Conservation (phyloP, 2,888 invertebrate species). For the Dicycla oo region DNA sequence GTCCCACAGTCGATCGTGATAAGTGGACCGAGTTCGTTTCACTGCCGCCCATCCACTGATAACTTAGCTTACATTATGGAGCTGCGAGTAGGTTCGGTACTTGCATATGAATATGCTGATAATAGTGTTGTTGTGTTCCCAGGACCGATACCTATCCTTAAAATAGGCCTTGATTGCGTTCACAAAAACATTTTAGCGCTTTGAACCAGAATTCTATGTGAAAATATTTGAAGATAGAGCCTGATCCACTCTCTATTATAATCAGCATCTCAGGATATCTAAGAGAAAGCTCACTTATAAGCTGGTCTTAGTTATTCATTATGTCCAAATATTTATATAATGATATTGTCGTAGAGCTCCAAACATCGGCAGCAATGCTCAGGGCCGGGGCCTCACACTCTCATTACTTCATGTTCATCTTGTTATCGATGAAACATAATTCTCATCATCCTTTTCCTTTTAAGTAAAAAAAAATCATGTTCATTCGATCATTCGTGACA, state of each 20-base stretch:
- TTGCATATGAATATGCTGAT: slow-evolving; percentile 35
- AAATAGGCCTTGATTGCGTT: slow-evolving; percentile 18
- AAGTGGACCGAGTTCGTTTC: slow-evolving; percentile 54
- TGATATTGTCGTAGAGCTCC: background rate
- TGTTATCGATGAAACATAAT: background rate
- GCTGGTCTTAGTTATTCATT: background rate
- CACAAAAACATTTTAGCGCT: background rate
- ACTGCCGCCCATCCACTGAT: slow-evolving; percentile 54
- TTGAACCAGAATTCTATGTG: background rate
- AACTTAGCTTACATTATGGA: slow-evolving; percentile 47
- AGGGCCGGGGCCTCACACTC: no score
- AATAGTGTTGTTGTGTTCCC: slow-evolving; percentile 27
- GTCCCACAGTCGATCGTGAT: slow-evolving; percentile 54
- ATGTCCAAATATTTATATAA: no score
- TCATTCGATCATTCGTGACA: no score
- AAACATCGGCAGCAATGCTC: background rate
- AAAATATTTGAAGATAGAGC: background rate
- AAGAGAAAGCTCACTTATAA: background rate
- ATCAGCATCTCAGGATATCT: background rate
- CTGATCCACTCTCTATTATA: background rate
- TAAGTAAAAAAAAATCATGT: no score
- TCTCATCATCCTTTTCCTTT: background rate
- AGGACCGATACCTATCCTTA: slow-evolving; percentile 1
- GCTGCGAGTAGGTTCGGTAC: slow-evolving; percentile 29
- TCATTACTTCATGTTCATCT: no score